phyloP scores from a whole-genome alignment of 2,797 vertebrate species.

The Urocyon cinereoargenteus region DNA sequence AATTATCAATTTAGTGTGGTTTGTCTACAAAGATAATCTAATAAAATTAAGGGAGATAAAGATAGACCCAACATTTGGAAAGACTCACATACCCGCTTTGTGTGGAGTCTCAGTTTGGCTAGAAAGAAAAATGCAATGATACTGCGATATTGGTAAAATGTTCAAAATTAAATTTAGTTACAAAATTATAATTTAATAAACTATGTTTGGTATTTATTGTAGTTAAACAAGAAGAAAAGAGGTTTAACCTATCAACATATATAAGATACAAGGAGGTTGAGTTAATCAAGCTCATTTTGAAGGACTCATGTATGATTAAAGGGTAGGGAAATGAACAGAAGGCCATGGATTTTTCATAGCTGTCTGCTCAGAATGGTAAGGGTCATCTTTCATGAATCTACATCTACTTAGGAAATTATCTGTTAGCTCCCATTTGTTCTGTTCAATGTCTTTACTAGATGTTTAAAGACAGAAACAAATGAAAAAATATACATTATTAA shows the following conservation, averaged over 20 bases:
- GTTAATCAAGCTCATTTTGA: conserved; percentile 55
- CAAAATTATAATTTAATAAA: conserved; percentile 56
- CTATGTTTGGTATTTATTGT: not conserved
- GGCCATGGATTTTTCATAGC: conserved; percentile 72
- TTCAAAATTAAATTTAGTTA: not conserved
- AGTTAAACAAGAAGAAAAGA: not conserved
- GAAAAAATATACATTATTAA: conserved; percentile 72
- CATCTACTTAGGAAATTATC: conserved; percentile 78
- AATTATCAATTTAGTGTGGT: not conserved
- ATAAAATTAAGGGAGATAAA: not conserved
- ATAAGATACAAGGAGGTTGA: not conserved
- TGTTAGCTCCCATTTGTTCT: conserved; percentile 77
- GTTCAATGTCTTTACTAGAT: conserved; percentile 31
- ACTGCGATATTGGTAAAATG: not conserved
- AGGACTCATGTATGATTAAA: conserved; percentile 78
- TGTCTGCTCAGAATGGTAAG: conserved; percentile 53
- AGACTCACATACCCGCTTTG: accelerated
- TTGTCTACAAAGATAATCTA: not conserved
- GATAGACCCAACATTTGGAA: not conserved
- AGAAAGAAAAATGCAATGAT: not conserved
- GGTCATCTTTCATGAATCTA: conserved; percentile 74
- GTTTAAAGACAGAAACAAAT: conserved; percentile 73
- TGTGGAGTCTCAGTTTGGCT: not conserved
- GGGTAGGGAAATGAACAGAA: conserved; percentile 75
- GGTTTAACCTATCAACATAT: conserved; percentile 21